phyloP scores from a whole-genome alignment of 2,797 vertebrate genomes.

The Knipowitschia caucasica region DNA sequence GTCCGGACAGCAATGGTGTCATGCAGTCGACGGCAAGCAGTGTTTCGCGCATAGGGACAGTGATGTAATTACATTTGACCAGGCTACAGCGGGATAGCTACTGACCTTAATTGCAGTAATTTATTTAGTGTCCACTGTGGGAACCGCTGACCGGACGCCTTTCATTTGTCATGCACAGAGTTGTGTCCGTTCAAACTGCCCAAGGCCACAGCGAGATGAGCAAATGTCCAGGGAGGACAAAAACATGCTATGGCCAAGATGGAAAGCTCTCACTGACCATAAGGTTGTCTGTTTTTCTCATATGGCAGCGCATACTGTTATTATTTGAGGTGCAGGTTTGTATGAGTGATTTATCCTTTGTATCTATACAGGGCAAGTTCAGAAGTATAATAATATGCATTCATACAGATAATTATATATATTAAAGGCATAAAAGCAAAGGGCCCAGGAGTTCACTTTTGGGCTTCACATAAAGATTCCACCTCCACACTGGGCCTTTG shows the following conservation, averaged over 20 bases:
- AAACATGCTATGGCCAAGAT: background rate
- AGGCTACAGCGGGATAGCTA: slow-evolving; percentile 40
- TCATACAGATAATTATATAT: too few relatives aligned
- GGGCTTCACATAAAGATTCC: too few relatives aligned
- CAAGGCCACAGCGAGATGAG: slow-evolving; percentile 10
- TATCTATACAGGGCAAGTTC: too few relatives aligned
- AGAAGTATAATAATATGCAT: too few relatives aligned
- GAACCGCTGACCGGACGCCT: slow-evolving; percentile 35
- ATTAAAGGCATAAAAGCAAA: too few relatives aligned
- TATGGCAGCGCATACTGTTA: too few relatives aligned
- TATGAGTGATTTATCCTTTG: too few relatives aligned
- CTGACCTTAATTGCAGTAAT: slow-evolving; percentile 77
- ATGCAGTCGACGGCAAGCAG: slow-evolving; percentile 16
- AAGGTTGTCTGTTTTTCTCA: too few relatives aligned
- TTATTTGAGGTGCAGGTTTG: too few relatives aligned
- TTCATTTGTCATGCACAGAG: slow-evolving; percentile 38
- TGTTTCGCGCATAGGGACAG: slow-evolving; percentile 8
- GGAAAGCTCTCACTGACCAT: too few relatives aligned
- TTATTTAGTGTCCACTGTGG: slow-evolving; percentile 51
- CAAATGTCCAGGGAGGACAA: slow-evolving; percentile 12
- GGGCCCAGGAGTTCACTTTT: too few relatives aligned
- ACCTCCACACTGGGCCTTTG: too few relatives aligned
- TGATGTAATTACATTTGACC: slow-evolving; percentile 71
- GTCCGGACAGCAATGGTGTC: slow-evolving; percentile 45
- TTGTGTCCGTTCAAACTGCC: slow-evolving; percentile 13